These are phyloP conservation scores for Hirtodrosophila trivittata DNA, from an alignment of 2,888 invertebrate genomes.

Conservation along the genomic window DNA sequence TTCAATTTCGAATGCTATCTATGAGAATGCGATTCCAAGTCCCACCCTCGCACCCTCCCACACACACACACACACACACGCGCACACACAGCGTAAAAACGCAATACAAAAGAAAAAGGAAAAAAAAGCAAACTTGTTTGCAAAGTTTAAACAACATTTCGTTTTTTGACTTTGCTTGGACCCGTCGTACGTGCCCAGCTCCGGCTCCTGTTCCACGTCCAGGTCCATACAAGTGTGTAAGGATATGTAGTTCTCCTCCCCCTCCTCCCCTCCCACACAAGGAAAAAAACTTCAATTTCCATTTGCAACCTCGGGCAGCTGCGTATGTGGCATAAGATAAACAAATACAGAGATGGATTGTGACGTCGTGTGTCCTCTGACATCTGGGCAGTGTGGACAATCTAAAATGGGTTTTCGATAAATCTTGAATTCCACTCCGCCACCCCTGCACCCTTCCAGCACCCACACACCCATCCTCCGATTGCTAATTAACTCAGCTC, in stretches of 20 bases:
- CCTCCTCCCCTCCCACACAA: conserved; percentile 5
- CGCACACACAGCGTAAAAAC: conserved; percentile 19
- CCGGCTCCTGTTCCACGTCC: conserved; percentile 1
- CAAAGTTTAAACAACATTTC: conserved; percentile 79
- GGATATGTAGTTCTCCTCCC: too few relatives aligned
- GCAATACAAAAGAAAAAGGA: conserved; percentile 43
- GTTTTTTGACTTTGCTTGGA: conserved; percentile 51
- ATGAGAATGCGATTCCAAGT: conserved; percentile 56
- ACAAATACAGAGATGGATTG: conserved; percentile 79
- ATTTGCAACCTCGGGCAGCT: conserved; percentile 37
- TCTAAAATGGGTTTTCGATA: conserved; percentile 71
- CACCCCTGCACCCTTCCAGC: neutral
- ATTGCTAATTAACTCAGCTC: conserved; percentile 49
- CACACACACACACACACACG: conserved; percentile 12
- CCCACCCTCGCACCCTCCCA: conserved; percentile 17
- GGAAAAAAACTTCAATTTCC: conserved; percentile 26
- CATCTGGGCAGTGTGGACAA: conserved; percentile 70
- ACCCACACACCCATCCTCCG: neutral
- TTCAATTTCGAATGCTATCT: conserved; percentile 80
- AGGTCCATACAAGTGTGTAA: neutral
- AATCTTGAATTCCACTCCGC: conserved; percentile 42
- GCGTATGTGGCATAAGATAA: conserved; percentile 72
- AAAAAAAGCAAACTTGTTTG: conserved; percentile 74
- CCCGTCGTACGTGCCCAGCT: conserved; percentile 53
- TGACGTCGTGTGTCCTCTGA: conserved; percentile 64